Base-by-base conservation (phyloP, 2,113 vertebrate genomes). In the Amblyornis subalaris region DNA sequence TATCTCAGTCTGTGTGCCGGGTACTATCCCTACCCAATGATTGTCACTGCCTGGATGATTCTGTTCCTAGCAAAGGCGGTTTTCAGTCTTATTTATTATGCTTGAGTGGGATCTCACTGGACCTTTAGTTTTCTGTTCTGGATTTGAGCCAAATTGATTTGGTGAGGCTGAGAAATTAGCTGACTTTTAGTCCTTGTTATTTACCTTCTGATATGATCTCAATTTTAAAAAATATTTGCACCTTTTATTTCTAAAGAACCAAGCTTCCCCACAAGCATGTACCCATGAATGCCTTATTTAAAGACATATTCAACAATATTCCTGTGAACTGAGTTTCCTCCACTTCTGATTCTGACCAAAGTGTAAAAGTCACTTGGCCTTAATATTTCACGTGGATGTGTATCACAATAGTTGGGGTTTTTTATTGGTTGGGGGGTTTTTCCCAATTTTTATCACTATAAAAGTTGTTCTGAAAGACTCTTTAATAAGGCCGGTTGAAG, bases 1-100 rank as follows among this genome's bases (percentile, higher is more conserved):
- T 0, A 4, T 61, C 14, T 67, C 0, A 0, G 25, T 22, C n/a
- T 33, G 14, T 54, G 25, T 67, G 38, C 42, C 60, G 38, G 67
- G 21, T 65, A 4, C 16, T 74, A 2, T 36, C 26, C 31, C 16
- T 31, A 22, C 38, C 29, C 44, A 24, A 0, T 33, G 12, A 50
- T 57, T 77, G 9, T 64, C 23, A 81, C 45, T 51, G 7, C 18
- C 51, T 86, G 50, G 60, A 31, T 73, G 13, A n/a, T 89, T 87
- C 42, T 91, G 42, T 54, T 28, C 18, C 5, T 58, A 35, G 53
- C 23, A 54, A 66, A 72, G 35, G 25, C 76, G 64, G 22, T 79
- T 72, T 53, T 75, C 20, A 8, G 9, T 72, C n/a, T 40, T 69
- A 23, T 18, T 55, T 69, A 18, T 35, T 65, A 25, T 35, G 9